phyloP scores from a whole-genome alignment of 2,888 invertebrate species.

The Drosophila meridionalis region DNA sequence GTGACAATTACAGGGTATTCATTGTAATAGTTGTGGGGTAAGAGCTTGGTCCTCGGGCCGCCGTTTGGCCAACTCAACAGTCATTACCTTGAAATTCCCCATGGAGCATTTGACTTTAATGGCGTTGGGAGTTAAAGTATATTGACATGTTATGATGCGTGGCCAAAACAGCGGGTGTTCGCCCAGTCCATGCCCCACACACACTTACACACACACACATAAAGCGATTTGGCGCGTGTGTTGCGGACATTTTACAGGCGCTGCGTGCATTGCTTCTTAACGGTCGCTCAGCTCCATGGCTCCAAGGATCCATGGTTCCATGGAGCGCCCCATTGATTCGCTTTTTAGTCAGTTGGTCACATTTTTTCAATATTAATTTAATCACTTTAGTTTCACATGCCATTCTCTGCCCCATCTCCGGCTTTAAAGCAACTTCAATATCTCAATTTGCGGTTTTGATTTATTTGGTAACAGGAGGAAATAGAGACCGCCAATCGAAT shows the following conservation, averaged over 20 bases:
- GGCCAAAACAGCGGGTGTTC: slow-evolving; percentile 60
- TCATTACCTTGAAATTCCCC: slow-evolving; percentile 64
- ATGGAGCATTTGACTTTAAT: slow-evolving; percentile 80
- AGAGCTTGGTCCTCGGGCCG: slow-evolving; percentile 8
- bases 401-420: slow-evolving; percentile 32
- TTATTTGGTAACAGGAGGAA: slow-evolving; percentile 55
- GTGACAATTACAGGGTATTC: slow-evolving; percentile 38
- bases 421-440: slow-evolving; percentile 29
- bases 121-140: slow-evolving; percentile 66
- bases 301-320: neutral
- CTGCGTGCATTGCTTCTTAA: slow-evolving; percentile 66
- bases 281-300: slow-evolving; percentile 35
- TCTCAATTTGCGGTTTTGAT: slow-evolving; percentile 45
- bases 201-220: slow-evolving; percentile 12
- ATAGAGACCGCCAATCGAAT: slow-evolving; percentile 69
- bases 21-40: slow-evolving; percentile 14
- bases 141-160: slow-evolving; percentile 82
- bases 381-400: slow-evolving; percentile 66
- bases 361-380: slow-evolving; percentile 66
- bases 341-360: slow-evolving; percentile 18
- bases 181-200: slow-evolving; percentile 19
- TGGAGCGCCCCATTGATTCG: slow-evolving; percentile 19
- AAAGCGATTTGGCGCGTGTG: slow-evolving; percentile 44
- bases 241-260: slow-evolving; percentile 44
- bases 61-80: slow-evolving; percentile 40